Percentiles rank a stretch among this genome's conserved stretches.
These are phyloP conservation scores for Haemorhous mexicanus DNA, from an alignment of 2,113 vertebrate species.

Conservation along the genomic window DNA sequence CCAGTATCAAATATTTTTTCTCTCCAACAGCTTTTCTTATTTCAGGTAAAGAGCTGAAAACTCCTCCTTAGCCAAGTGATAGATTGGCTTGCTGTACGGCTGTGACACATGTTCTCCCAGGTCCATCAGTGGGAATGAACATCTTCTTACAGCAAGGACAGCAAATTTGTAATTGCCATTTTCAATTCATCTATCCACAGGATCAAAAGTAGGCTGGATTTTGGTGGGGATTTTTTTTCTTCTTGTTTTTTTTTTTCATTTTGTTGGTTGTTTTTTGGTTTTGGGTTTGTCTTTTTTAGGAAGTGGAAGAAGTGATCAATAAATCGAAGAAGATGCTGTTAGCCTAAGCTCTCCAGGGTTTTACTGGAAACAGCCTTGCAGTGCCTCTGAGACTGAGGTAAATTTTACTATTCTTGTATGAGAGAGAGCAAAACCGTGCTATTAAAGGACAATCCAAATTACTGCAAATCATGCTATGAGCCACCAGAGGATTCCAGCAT, in stretches of 20 bases:
- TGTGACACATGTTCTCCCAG: background rate
- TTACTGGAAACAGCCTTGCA: background rate
- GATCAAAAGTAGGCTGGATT: background rate
- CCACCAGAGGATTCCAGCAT: background rate
- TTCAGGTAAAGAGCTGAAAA: background rate
- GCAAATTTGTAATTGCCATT: background rate
- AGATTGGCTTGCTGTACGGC: background rate
- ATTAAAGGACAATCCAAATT: background rate
- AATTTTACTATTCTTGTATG: background rate
- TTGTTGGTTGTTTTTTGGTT: background rate
- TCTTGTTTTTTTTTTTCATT: fast-evolving
- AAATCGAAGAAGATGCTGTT: background rate
- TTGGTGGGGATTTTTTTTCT: background rate
- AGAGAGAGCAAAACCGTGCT: background rate
- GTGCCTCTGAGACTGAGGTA: background rate
- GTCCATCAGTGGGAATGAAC: background rate
- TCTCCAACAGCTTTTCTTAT: background rate
- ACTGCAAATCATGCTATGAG: background rate
- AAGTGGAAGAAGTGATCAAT: background rate
- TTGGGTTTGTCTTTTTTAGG: background rate
- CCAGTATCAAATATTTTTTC: background rate
- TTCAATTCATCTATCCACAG: background rate
- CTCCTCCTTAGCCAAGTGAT: background rate
- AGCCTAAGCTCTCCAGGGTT: background rate
- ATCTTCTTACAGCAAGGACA: background rate